Conservation (phyloP, 2,888 invertebrate species). For the Trimorus sp. region DNA sequence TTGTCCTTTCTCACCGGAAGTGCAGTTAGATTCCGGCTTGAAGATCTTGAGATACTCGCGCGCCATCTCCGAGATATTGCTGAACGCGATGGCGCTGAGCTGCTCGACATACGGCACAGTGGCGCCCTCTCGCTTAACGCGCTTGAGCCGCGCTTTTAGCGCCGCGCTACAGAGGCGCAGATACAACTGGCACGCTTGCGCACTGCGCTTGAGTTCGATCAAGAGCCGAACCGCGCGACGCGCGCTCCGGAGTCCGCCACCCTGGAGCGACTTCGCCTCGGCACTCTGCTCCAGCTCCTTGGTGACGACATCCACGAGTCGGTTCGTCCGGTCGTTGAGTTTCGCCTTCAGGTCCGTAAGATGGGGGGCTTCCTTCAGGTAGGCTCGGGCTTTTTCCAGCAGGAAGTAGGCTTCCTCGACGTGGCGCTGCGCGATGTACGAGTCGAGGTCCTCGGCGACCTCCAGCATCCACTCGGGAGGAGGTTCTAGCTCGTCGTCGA, state of each 20-base stretch:
- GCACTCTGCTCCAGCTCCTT: slow-evolving; percentile 94
- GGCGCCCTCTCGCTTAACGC: slow-evolving; percentile 90
- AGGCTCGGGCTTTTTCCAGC: slow-evolving; percentile 87
- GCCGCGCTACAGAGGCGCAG: slow-evolving; percentile 91
- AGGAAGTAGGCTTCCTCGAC: slow-evolving; percentile 95
- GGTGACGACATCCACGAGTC: slow-evolving; percentile 92
- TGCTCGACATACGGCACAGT: slow-evolving; percentile 90
- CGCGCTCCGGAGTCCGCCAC: slow-evolving; percentile 92
- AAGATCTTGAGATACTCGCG: slow-evolving; percentile 90
- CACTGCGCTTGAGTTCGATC: slow-evolving; percentile 88
- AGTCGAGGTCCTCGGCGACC: slow-evolving; percentile 96
- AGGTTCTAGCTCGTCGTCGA: slow-evolving; percentile 70
- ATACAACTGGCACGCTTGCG: slow-evolving; percentile 91
- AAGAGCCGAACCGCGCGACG: slow-evolving; percentile 92
- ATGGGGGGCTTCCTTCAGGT: slow-evolving; percentile 81
- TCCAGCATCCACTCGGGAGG: slow-evolving; percentile 94
- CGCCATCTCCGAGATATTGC: slow-evolving; percentile 89
- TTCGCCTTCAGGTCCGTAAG: slow-evolving; percentile 83
- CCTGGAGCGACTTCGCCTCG: slow-evolving; percentile 92
- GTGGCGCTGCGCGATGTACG: slow-evolving; percentile 96
- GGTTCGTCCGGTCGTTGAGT: slow-evolving; percentile 84
- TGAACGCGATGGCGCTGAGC: slow-evolving; percentile 92
- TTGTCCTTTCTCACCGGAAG: slow-evolving; percentile 85
- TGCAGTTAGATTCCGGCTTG: slow-evolving; percentile 88
- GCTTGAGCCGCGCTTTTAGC: slow-evolving; percentile 90